Conservation (phyloP, 1,140 invertebrate genomes). For the Pinna nobilis region DNA sequence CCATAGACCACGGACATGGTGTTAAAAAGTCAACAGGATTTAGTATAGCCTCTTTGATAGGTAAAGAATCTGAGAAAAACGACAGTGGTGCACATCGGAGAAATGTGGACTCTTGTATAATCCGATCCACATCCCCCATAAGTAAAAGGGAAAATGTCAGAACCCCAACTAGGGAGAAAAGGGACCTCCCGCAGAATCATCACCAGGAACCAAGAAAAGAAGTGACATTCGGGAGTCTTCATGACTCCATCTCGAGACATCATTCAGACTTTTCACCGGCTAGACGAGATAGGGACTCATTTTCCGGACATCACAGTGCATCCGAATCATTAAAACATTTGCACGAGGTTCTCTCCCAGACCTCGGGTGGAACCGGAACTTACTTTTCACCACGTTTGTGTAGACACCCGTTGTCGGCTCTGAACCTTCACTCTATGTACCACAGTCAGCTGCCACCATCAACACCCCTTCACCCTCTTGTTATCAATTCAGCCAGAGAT, state of each 20-base stretch:
- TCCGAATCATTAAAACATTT: constrained; percentile 42
- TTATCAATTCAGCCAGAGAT: constrained; percentile 33
- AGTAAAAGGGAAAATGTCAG: constrained; percentile 10
- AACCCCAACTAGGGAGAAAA: not conserved
- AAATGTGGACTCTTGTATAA: constrained; percentile 1
- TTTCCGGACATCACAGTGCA: constrained; percentile 9
- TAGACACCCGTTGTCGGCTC: constrained; percentile 35
- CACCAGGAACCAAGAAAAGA: not conserved
- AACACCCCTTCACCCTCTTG: constrained; percentile 36
- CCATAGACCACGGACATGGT: not conserved
- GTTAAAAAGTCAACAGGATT: constrained; percentile 18
- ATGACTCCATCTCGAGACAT: not conserved
- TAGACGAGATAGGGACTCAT: constrained; percentile 20
- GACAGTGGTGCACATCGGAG: constrained; percentile 3
- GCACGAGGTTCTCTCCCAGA: constrained; percentile 42
- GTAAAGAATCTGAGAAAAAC: constrained; percentile 20
- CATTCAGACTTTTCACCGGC: not conserved
- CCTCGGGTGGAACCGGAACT: constrained; percentile 39
- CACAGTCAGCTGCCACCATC: constrained; percentile 5
- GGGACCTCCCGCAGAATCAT: not conserved
- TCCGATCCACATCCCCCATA: not conserved
- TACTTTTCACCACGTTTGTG: constrained; percentile 41
- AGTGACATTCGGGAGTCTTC: not conserved
- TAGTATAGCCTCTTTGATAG: constrained; percentile 31
- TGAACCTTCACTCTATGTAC: constrained; percentile 34